These are phyloP conservation scores for Nomada goodeniana DNA, from an alignment of 2,888 invertebrate species.

Conservation along the genomic window DNA sequence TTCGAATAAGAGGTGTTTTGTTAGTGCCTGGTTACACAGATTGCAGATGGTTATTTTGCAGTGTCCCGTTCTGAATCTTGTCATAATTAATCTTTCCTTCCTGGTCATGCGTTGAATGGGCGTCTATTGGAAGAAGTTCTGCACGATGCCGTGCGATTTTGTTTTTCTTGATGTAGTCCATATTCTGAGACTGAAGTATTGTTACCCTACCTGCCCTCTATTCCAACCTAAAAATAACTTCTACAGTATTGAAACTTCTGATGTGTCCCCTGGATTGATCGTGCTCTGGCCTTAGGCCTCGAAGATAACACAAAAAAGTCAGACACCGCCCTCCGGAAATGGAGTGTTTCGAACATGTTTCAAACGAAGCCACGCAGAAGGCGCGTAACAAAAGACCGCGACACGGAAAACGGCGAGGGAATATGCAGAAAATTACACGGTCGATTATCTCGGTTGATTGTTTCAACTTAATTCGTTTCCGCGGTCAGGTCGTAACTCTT, in stretches of 20 bases:
- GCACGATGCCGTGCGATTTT: too few relatives aligned
- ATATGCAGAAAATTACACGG: constrained; percentile 72
- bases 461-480: constrained; percentile 55
- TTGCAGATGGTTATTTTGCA: too few relatives aligned
- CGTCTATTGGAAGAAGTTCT: too few relatives aligned
- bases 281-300: neutral
- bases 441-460: constrained; percentile 69
- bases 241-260: neutral
- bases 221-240: too few relatives aligned
- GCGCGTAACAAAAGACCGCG: neutral
- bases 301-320: constrained; percentile 20
- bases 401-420: constrained; percentile 6
- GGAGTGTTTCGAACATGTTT: neutral
- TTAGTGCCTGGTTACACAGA: too few relatives aligned
- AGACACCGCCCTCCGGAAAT: constrained; percentile 7
- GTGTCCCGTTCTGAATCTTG: too few relatives aligned
- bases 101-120: too few relatives aligned
- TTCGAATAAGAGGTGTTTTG: too few relatives aligned
- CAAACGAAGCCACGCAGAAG: neutral
- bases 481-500: constrained; percentile 70
- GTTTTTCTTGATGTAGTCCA: too few relatives aligned
- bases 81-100: too few relatives aligned
- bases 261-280: constrained; percentile 27
- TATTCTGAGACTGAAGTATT: neutral
- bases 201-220: too few relatives aligned